A percentile compares a stretch with the other conserved stretches of the same genome.
phyloP scores from a whole-genome alignment of 2,888 invertebrate species.

The Poecilus cupreus region DNA sequence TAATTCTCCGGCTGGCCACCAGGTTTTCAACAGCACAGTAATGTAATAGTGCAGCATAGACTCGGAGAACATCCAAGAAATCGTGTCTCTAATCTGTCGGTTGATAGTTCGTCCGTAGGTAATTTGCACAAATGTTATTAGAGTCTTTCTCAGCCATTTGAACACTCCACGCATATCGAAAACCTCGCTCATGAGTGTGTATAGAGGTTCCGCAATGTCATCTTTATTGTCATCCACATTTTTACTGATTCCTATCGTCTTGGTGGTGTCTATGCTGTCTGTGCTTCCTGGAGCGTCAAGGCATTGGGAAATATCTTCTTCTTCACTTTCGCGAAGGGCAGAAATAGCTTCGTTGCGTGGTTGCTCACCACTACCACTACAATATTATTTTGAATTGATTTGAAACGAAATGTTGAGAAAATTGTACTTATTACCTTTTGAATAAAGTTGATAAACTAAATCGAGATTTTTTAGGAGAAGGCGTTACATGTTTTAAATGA shows the following conservation, averaged over 20 bases:
- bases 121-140: constrained; percentile 93
- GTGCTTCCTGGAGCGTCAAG: constrained; percentile 79
- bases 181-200: constrained; percentile 89
- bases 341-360: constrained; percentile 63
- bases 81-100: constrained; percentile 91
- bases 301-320: constrained; percentile 88
- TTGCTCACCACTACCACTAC: constrained; percentile 66
- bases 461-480: constrained; percentile 88
- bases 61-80: constrained; percentile 91
- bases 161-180: constrained; percentile 94
- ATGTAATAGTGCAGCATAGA: constrained; percentile 93
- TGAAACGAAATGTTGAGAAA: not conserved
- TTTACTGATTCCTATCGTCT: constrained; percentile 70
- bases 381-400: not conserved
- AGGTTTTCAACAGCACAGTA: constrained; percentile 86
- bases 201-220: constrained; percentile 93
- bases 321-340: constrained; percentile 80
- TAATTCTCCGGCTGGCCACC: constrained; percentile 92
- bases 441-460: constrained; percentile 91
- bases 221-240: constrained; percentile 82
- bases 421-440: constrained; percentile 78
- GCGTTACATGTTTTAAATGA: constrained; percentile 86
- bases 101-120: constrained; percentile 95
- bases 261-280: constrained; percentile 71
- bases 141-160: constrained; percentile 88